Conservation (phyloP, 2,888 invertebrate species). For the Drosophila anomelani region DNA sequence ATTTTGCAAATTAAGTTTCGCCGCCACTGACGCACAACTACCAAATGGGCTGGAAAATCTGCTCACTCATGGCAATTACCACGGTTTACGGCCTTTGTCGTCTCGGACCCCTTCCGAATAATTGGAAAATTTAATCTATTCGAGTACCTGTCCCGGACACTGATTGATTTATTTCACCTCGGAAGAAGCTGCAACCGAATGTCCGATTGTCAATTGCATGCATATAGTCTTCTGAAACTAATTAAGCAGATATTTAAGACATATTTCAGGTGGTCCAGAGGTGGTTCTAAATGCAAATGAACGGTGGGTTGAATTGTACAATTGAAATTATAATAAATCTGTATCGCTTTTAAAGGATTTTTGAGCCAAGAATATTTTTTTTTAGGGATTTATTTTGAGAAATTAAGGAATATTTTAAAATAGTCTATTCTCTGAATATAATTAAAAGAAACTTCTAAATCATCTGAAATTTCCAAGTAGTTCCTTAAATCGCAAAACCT, state of each 20-base stretch:
- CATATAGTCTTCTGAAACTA: slow-evolving; percentile 51
- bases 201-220: slow-evolving; percentile 23
- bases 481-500: neutral
- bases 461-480: neutral
- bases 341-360: rapidly evolving
- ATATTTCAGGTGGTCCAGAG: slow-evolving; percentile 24
- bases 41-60: slow-evolving; percentile 60
- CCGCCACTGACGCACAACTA: slow-evolving; percentile 52
- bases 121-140: slow-evolving; percentile 32
- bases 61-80: slow-evolving; percentile 63
- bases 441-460: too few relatives aligned
- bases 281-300: neutral
- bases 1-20: slow-evolving; percentile 49
- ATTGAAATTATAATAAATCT: neutral
- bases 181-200: slow-evolving; percentile 11
- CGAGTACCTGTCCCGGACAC: slow-evolving; percentile 28
- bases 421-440: too few relatives aligned
- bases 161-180: slow-evolving; percentile 42
- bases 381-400: neutral
- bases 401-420: too few relatives aligned
- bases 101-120: too few relatives aligned
- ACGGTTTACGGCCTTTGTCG: slow-evolving; percentile 30
- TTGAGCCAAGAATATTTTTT: neutral
- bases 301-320: neutral
- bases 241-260: slow-evolving; percentile 64